Percentiles rank a stretch among this genome's conserved stretches.
Evolutionary conservation across 1,140 invertebrate species (phyloP).

Genomic region (Octopus sinensis): DNA sequence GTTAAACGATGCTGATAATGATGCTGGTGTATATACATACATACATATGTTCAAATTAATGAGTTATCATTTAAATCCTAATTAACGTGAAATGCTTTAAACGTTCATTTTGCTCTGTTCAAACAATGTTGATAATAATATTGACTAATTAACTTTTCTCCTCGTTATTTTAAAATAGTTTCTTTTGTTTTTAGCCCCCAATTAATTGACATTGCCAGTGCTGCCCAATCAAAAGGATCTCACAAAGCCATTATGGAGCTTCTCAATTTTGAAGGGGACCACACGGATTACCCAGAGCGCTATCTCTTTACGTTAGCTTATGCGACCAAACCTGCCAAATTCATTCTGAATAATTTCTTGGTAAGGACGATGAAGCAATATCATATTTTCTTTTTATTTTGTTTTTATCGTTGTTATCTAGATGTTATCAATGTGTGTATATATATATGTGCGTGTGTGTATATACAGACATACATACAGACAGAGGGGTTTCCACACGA

Average conservation of each 20-base stretch:
- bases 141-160: neutral
- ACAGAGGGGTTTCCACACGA: too few species aligned
- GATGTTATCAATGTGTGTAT: too few species aligned
- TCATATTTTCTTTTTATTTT: too few species aligned
- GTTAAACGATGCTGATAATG: too few species aligned
- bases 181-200: conserved; percentile 37
- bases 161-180: neutral
- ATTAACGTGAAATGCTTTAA: too few species aligned
- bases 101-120: too few species aligned
- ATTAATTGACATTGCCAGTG: conserved; percentile 53
- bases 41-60: too few species aligned
- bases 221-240: conserved; percentile 48
- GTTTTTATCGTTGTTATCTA: neutral
- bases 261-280: conserved; percentile 45
- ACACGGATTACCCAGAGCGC: conserved; percentile 43
- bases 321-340: conserved; percentile 49
- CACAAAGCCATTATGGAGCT: conserved; percentile 48
- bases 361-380: conserved; percentile 28
- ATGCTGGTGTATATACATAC: too few species aligned
- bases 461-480: too few species aligned
- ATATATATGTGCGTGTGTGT: too few species aligned
- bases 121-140: too few species aligned
- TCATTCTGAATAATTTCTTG: conserved; percentile 44
- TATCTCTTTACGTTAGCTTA: conserved; percentile 49
- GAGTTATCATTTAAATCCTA: too few species aligned